Base-by-base conservation (phyloP, 2,113 vertebrate genomes). In the Scomber scombrus region DNA sequence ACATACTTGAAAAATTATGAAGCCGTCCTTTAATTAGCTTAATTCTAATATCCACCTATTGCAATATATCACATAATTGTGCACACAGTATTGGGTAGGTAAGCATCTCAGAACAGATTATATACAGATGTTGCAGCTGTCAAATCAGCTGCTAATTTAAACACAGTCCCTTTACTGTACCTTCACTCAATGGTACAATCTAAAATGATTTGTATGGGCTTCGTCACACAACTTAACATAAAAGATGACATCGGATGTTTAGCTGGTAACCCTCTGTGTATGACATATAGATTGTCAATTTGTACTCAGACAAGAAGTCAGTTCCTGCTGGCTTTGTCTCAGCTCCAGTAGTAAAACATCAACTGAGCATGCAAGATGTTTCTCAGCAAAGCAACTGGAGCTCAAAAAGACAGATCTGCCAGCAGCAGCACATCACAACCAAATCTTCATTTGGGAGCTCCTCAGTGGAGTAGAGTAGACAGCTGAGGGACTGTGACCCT, bases 361-460 rank as follows among this genome's bases (percentile, higher is more conserved):
- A 4, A 34, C 45, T 43, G 77, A 5, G 2, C n/a, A 12, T 23
- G 26, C 18, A 23, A 73, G 26, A 61, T 13, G 26, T 52, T 76
- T 75, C 29, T 66, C 50, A 68, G 52, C 18, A 56, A n/a, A 69
- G 31, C 56, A 79, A 21, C n/a, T 64, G 23, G 9, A 68, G 63
- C 29, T 75, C 21, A 71, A 64, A 67, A 69, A 60, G 76, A 62
- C 5, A 0, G 56, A 78, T 87, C 57, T 16, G 75, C 69, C 54
- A 47, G 56, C 21, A 73, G 19, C 51, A 70, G 63, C 60, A 72
- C 57, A 72, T 72, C 68, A 57, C 29, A 46, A 57, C 52, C 47
- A 61, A 50, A 62, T 62, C 64, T 82, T 18, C 60, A 69, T 63
- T 78, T 72, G 40, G 52, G 58, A 83, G 58, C 71, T 64, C 29